phyloP scores from a whole-genome alignment of 2,797 vertebrate genomes.

The Acrossocheilus wenchowensis region DNA sequence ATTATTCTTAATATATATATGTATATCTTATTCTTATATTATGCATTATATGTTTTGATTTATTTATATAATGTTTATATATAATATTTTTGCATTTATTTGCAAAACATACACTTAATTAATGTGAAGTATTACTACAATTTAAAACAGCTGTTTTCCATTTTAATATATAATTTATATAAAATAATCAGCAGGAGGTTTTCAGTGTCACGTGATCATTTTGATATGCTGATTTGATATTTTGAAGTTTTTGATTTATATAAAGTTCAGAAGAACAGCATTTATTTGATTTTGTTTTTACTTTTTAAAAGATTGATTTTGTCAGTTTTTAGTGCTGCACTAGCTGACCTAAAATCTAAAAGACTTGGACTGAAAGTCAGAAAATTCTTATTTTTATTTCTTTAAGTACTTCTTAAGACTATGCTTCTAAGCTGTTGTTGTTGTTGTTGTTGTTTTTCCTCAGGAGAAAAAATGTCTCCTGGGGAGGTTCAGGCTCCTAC shows the following conservation, averaged over 20 bases:
- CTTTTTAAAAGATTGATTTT: not conserved
- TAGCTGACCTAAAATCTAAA: not conserved
- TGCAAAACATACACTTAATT: not conserved
- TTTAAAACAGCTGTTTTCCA: too few species aligned
- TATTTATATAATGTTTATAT: not conserved
- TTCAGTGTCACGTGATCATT: not conserved
- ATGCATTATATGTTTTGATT: too few species aligned
- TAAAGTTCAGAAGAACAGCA: not conserved
- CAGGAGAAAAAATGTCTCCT: not conserved
- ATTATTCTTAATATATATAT: too few species aligned
- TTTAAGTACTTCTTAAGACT: not conserved
- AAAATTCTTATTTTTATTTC: not conserved
- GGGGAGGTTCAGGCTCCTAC: not conserved
- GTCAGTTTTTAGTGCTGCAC: not conserved
- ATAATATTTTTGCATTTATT: not conserved
- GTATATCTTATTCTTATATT: too few species aligned
- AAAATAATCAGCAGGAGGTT: too few species aligned
- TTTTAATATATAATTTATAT: not conserved
- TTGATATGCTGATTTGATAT: not conserved
- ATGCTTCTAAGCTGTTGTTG: slow-evolving; percentile 2
- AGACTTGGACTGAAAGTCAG: not conserved
- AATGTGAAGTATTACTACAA: not conserved
- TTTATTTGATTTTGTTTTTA: not conserved
- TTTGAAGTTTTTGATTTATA: not conserved
- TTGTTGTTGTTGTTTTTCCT: slow-evolving; percentile 16